Conservation (phyloP, 2,113 vertebrate species). For the Garra rufa region DNA sequence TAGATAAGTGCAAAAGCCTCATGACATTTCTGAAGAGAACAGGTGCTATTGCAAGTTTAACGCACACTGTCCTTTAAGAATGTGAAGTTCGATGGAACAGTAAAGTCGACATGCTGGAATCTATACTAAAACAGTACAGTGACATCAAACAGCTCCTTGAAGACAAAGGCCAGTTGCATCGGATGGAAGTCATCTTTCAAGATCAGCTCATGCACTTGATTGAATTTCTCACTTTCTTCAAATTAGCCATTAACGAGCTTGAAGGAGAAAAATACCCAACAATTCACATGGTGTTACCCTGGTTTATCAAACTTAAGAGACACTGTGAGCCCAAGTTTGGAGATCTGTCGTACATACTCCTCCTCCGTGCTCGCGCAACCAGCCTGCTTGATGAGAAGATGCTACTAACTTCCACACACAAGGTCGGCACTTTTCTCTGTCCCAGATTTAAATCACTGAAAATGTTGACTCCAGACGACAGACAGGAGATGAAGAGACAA, state of each 20-base stretch:
- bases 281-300: conserved; percentile 9
- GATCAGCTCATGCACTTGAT: conserved; percentile 31
- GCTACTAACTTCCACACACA: too few species aligned
- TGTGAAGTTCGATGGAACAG: too few species aligned
- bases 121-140: conserved; percentile 22
- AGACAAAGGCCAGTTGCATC: background rate
- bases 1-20: background rate
- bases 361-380: too few species aligned
- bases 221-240: conserved; percentile 42
- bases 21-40: background rate
- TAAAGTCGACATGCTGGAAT: too few species aligned
- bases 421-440: too few species aligned
- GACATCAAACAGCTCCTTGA: background rate
- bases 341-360: too few species aligned
- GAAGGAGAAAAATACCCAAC: conserved; percentile 37
- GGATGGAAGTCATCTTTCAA: conserved; percentile 1
- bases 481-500: too few species aligned
- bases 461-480: too few species aligned
- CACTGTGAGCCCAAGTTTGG: too few species aligned
- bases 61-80: too few species aligned
- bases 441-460: too few species aligned
- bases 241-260: conserved; percentile 27
- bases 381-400: too few species aligned
- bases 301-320: background rate
- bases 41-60: background rate